Base-by-base conservation (phyloP, 2,888 invertebrate species). In the Bombyx huttoni region DNA sequence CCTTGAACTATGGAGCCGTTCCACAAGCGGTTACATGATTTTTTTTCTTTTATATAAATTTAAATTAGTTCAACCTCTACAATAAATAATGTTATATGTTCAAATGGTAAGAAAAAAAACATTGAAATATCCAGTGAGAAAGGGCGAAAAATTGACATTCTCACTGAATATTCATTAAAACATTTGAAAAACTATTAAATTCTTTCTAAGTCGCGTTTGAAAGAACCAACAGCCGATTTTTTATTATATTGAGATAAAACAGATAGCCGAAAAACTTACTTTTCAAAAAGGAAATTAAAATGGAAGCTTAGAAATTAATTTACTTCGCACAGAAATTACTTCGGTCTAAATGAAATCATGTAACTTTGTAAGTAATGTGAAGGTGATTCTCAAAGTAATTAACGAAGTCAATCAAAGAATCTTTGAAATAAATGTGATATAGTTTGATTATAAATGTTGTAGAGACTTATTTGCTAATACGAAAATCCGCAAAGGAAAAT, bases 1-100 rank as follows among this genome's bases (percentile, higher is more conserved):
- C 76, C 70, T 67, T 70, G 67, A 65, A 63, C 56, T 62, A 75
- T 77, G 78, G 77, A 71, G 8, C 60, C 49, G 64, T 64, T 74
- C 78, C 78, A 77, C 75, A 58, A 62, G 52, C 54, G 56, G 51
- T 54, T 57, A 52, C 50, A 46, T 50, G 47, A 52, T 52, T 51
- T 52, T 54, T 56, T 51, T 53, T 55, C 53, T 62, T 64, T 75
- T 75, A 75, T 61, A 72, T 76, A 76, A 75, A 75, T 61, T 68
- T 61, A 54, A 51, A 50, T 13, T 13, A 13, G 47, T 46, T 14
- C 50, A 14, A 24, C 34, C 46, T 47, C 46, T 51, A 34, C 47
- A 51, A 47, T n/a, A n/a, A 45, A n/a, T 35, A 34, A 34, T 51
- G 33, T 40, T 40, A 7, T 3, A 40, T 10, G 2, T 40, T 40